Base-by-base conservation (phyloP, 2,797 vertebrate genomes). In the Chelon labrosus region DNA sequence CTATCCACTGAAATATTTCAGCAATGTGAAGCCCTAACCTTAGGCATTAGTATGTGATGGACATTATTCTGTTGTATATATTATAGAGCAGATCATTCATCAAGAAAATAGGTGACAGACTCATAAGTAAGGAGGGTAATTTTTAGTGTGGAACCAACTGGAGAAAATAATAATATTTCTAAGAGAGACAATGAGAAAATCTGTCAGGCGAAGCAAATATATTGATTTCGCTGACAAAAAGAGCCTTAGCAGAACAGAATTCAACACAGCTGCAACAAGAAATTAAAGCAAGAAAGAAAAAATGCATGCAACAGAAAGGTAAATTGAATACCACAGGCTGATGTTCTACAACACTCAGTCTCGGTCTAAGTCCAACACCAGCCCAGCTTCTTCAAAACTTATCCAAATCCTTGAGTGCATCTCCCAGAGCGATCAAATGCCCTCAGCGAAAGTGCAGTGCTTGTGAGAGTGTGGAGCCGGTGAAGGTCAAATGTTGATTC, bases 401-500 rank as follows among this genome's bases (percentile, higher is more conserved):
- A 19, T 52, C 14, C 37, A 4, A 38, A 27, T 37, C 35, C 22
- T 22, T 22, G 22, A 22, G 22, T 7, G 31, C 31, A 37, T 82
- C 56, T 68, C 47, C 25, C 42, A 2, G 19, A 78, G 51, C 1
- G 7, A 3, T 37, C 44, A 1, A 42, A 41, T 0, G 70, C 79
- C 61, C 41, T 56, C 10, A 79, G 75, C 31, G 39, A 76, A 78
- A 22, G 22, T 22, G 65, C 14, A 20, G n/a, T 22, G 44, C 60
- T 64, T 39, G 56, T 60, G 50, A 53, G 50, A 53, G 39, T 31
- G 66, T 19, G 9, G 65, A 44, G 59, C n/a, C 37, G 50, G 10
- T 25, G 61, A 83, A 73, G 70, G 78, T 61, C 75, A 41, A 64
- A 67, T 62, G 84, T 70, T 80, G 70, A 82, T 70, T 75, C 59